Base-by-base conservation (phyloP, 2,113 vertebrate species). In the Archilochus colubris region DNA sequence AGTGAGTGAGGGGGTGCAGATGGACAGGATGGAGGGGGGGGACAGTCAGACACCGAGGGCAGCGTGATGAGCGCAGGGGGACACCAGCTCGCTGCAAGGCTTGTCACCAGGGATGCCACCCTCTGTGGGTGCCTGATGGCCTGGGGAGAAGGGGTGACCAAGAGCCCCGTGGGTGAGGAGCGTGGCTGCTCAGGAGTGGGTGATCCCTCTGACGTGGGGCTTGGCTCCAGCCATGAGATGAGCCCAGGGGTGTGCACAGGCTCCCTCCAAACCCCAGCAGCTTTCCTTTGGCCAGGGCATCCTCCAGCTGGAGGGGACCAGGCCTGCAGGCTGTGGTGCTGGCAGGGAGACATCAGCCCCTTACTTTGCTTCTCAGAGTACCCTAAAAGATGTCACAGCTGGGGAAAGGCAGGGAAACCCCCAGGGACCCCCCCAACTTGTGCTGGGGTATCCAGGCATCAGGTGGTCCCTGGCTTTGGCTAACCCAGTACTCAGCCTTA, bases 81-180 rank as follows among this genome's bases (percentile, higher is more conserved):
- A 81, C 58, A 43, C 30, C 77, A 84, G 84, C 70, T 93, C 63
- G 17, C 93, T 91, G 95, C 91, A 93, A 92, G 96, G 93, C 94
- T 91, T 20, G 3, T 7, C 94, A 93, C 86, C 82, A 13, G 86
- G 95, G 93, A 33, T 31, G 72, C 7, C 9, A 40, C 31, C 59
- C 55, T 13, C 44, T 27, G 0, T 0, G 0, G 83, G 30, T 2
- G 31, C 23, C 1, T 0, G 0, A 2, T 8, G 7, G 2, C 23
- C 53, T 68, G 1, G 12, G 22, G 31, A n/a, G 3, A 0, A 31
- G 10, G 1, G 4, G 4, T 70, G 73, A 28, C 53, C 25, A 80
- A 33, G 5, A 53, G 44, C 57, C 50, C 43, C 2, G 1, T 3
- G 27, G 44, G 27, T 3, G 4, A 73, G 59, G 44, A 73, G 16